Evolutionary conservation across 2,797 vertebrate genomes (phyloP).

Genomic region (Pseudochirops corinnae): DNA sequence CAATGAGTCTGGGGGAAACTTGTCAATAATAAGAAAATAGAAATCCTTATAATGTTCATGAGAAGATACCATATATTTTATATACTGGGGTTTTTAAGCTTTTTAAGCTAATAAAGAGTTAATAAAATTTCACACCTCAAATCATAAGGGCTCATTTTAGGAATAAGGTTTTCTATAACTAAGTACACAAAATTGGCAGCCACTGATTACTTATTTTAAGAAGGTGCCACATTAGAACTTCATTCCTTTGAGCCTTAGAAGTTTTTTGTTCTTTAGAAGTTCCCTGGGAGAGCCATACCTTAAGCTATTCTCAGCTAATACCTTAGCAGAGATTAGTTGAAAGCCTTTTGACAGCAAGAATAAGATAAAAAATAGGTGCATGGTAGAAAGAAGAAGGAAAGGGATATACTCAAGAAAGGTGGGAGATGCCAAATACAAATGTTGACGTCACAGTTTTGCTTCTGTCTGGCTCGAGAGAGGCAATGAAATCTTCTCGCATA

Average conservation of each 20-base stretch:
- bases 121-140: background rate
- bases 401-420: background rate
- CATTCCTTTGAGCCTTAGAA: background rate
- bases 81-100: background rate
- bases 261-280: constrained; percentile 13
- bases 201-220: background rate
- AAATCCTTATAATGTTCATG: background rate
- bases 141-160: background rate
- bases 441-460: background rate
- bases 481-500: background rate
- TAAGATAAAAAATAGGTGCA: background rate
- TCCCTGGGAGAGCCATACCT: background rate
- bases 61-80: background rate
- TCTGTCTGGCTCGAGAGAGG: background rate
- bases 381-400: no score
- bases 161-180: background rate
- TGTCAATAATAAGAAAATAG: background rate
- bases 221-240: background rate
- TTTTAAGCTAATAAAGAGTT: background rate
- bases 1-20: background rate
- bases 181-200: background rate
- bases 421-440: background rate
- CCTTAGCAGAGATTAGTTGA: constrained; percentile 19
- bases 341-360: background rate
- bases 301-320: background rate